These are phyloP conservation scores for Ornithoptera priamus DNA, from an alignment of 2,888 invertebrate genomes.

Conservation along the genomic window DNA sequence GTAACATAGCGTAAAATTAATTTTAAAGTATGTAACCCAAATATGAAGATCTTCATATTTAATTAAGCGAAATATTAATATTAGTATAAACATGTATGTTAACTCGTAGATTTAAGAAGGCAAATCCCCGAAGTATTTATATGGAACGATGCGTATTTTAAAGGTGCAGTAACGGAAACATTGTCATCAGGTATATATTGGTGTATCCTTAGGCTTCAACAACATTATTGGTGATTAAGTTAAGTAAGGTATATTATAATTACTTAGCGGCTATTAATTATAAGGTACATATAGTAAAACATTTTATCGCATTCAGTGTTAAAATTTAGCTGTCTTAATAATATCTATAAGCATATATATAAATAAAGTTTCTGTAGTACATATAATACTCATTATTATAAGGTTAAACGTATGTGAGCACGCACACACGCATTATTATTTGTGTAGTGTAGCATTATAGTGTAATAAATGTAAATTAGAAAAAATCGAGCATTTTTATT, in stretches of 20 bases:
- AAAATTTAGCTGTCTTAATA: slow-evolving; percentile 42
- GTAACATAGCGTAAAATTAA: background rate
- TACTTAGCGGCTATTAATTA: slow-evolving; percentile 43
- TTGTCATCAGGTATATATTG: slow-evolving; percentile 47
- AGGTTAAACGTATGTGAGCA: slow-evolving; percentile 49
- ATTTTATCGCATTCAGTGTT: slow-evolving; percentile 69
- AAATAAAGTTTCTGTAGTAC: slow-evolving; percentile 58
- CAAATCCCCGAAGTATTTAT: background rate
- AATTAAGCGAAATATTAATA: background rate
- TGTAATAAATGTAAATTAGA: slow-evolving; percentile 27
- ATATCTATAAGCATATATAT: slow-evolving; percentile 18
- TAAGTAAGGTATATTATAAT: slow-evolving; percentile 31
- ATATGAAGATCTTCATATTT: slow-evolving; percentile 28
- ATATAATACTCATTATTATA: slow-evolving; percentile 73
- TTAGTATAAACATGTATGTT: background rate
- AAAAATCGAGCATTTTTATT: background rate
- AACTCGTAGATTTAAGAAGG: slow-evolving; percentile 16
- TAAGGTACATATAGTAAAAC: slow-evolving; percentile 37
- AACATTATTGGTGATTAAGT: slow-evolving; percentile 16
- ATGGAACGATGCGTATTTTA: slow-evolving; percentile 11
- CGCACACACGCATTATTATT: slow-evolving; percentile 56
- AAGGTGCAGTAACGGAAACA: background rate
- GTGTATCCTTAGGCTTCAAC: slow-evolving; percentile 28
- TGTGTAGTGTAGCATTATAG: slow-evolving; percentile 46
- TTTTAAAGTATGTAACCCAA: background rate